Conservation (phyloP, 1,140 invertebrate genomes). For the Drosophila kanapiae region DNA sequence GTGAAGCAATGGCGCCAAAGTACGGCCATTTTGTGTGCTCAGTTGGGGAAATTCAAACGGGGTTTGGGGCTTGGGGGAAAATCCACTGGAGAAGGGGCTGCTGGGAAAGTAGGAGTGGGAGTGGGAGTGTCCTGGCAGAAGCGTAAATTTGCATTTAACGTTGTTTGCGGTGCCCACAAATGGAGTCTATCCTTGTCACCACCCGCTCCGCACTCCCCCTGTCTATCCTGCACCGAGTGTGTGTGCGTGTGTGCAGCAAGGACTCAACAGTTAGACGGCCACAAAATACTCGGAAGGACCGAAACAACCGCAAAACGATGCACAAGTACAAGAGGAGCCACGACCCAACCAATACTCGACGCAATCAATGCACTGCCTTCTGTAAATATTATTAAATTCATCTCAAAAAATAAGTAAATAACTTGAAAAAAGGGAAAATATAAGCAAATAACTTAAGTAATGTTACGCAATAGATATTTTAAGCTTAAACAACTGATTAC, state of each 20-base stretch:
- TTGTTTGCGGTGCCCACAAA: constrained; percentile 80
- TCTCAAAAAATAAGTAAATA: too few species aligned
- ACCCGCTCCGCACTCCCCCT: constrained; percentile 4
- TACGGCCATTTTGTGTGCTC: constrained; percentile 78
- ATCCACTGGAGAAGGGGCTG: neutral
- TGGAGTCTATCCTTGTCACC: constrained; percentile 44
- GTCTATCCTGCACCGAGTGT: constrained; percentile 3
- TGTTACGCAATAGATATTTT: neutral
- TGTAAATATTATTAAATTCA: neutral
- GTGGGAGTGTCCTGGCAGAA: constrained; percentile 9
- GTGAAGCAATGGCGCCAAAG: constrained; percentile 78
- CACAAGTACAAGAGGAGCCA: constrained; percentile 24
- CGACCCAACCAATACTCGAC: constrained; percentile 4
- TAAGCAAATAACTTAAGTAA: rapidly evolving
- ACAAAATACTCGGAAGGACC: constrained; percentile 55
- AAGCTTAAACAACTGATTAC: neutral
- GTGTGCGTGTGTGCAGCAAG: constrained; percentile 31
- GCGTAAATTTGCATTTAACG: constrained; percentile 83
- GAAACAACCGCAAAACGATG: constrained; percentile 56
- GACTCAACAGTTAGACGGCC: constrained; percentile 57
- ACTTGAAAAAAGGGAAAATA: too few species aligned
- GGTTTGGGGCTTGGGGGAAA: constrained; percentile 9
- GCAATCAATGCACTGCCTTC: neutral
- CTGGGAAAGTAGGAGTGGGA: neutral
- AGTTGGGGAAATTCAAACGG: constrained; percentile 17